Evolutionary conservation across 2,888 invertebrate species (phyloP), one percentile per base, ranked within the genome.

Genomic region (Junonia oenone): DNA sequence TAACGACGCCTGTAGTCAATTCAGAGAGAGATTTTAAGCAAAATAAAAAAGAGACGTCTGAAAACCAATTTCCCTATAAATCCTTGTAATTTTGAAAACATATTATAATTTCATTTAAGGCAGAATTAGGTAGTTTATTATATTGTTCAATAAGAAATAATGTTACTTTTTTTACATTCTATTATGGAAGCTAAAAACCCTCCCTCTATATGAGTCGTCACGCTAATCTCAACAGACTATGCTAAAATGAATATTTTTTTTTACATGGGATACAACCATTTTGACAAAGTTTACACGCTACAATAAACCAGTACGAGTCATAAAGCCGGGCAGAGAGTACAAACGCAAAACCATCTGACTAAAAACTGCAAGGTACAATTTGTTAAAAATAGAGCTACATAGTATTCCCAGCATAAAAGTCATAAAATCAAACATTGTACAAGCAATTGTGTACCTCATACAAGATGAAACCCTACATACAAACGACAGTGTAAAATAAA

Each of bases 1-100:
- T 45, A 51, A 51, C 45, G 33, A 45, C 45, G 45, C 15, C 51
- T 43, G n/a, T 13, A 26, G 43, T 13, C 8, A 26, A 26, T 43
- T 26, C 22, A 6, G 8, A 43, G 6, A 43, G 43, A 2, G 19
- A 26, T 37, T 37, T 43, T 13, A 15, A 26, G 43, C 13, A 22
- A 43, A 40, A 22, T 40, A 40, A 26, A 26, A 43, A 8, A 6
- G n/a, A 11, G 19, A 19, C 5, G 11, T 40, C 11, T 5, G 5
- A 19, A 11, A 40, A 40, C 15, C 9, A 40, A 19, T n/a, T 40
- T 19, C 2, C 1, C 8, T 14, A 38, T 40, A 11, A 37, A 37
- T 8, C 9, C 15, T 15, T 15, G 8, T 9, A 15, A 8, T 37
- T 15, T 15, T 13, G 15, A 6, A 37, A 37, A 15, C 13, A 14